These are phyloP conservation scores for Bambusicola thoracicus DNA, from an alignment of 2,113 vertebrate species.

Conservation along the genomic window DNA sequence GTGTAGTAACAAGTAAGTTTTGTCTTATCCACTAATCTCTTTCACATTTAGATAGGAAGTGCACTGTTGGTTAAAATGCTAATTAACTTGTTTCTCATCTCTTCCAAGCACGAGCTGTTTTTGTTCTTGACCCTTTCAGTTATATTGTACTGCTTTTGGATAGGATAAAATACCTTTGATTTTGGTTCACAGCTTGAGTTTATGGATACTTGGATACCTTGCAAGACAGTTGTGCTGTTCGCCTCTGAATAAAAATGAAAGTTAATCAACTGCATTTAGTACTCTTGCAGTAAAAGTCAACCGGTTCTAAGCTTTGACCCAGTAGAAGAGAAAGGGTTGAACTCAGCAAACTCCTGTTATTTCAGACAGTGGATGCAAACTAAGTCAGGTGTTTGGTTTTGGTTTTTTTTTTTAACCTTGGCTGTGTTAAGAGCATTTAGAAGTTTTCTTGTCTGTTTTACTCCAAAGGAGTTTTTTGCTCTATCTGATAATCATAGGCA, in stretches of 20 bases:
- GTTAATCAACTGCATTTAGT: not conserved
- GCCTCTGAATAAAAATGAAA: not conserved
- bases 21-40: not conserved
- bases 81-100: not conserved
- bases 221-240: not conserved
- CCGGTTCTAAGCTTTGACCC: not conserved
- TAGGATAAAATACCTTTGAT: not conserved
- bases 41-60: not conserved
- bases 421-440: not conserved
- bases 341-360: not conserved
- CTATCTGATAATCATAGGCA: not conserved
- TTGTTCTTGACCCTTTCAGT: not conserved
- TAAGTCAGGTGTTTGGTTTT: not conserved
- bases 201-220: not conserved
- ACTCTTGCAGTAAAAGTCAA: not conserved
- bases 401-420: not conserved
- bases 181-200: not conserved
- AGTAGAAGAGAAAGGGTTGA: not conserved
- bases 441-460: not conserved
- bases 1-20: not conserved
- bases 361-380: not conserved
- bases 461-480: not conserved
- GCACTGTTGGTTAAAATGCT: not conserved
- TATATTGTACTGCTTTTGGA: not conserved
- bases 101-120: not conserved